Percentiles rank a stretch among this genome's conserved stretches.
These are phyloP conservation scores for Abrostola tripartita DNA, from an alignment of 2,888 invertebrate genomes.

Conservation along the genomic window DNA sequence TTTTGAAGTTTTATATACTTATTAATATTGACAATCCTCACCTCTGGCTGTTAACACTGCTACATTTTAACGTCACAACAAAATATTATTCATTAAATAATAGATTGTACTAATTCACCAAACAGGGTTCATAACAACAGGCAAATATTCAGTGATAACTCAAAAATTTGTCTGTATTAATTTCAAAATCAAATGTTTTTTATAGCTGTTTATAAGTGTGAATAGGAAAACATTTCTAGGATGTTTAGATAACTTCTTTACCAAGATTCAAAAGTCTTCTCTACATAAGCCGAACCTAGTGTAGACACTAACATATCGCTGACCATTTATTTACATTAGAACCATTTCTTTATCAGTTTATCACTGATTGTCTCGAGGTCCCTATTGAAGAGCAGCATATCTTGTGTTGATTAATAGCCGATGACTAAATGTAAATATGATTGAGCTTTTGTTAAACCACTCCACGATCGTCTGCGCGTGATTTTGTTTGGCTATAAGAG, in stretches of 20 bases:
- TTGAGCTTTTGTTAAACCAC: slow-evolving; percentile 75
- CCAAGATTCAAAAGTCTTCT: slow-evolving; percentile 54
- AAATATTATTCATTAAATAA: too few relatives aligned
- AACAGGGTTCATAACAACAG: too few relatives aligned
- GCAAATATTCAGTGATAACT: not conserved
- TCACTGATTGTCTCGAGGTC: slow-evolving; percentile 80
- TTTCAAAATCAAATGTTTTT: too few relatives aligned
- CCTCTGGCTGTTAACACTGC: too few relatives aligned
- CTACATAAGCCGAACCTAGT: slow-evolving; percentile 56
- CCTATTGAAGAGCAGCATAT: slow-evolving; percentile 73
- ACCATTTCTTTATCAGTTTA: slow-evolving; percentile 87
- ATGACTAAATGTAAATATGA: slow-evolving; percentile 84
- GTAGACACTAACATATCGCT: slow-evolving; percentile 83
- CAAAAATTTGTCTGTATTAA: not conserved
- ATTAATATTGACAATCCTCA: too few relatives aligned
- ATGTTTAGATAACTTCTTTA: too few relatives aligned
- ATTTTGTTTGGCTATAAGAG: slow-evolving; percentile 67
- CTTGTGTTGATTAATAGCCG: slow-evolving; percentile 78
- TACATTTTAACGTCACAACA: too few relatives aligned
- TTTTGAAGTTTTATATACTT: too few relatives aligned
- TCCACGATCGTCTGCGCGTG: slow-evolving; percentile 54
- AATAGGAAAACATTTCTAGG: too few relatives aligned
- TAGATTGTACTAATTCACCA: too few relatives aligned
- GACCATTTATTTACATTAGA: slow-evolving; percentile 87
- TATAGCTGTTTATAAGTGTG: too few relatives aligned